A percentile compares a stretch with the other conserved stretches of the same genome.
phyloP scores from a whole-genome alignment of 2,797 vertebrate species.

The Alfaro cultratus region DNA sequence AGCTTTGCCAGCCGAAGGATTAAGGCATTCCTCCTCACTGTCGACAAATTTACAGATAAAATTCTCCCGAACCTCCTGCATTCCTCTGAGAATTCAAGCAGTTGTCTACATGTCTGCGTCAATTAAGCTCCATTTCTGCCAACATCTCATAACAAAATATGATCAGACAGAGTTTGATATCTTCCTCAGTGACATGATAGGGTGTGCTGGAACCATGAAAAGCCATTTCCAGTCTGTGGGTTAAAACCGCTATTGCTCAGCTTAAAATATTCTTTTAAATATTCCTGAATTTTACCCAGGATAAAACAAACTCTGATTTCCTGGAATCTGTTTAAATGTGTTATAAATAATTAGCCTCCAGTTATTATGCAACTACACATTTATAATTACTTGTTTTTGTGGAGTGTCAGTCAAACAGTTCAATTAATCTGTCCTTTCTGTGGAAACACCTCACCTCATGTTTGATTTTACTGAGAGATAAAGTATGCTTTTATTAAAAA shows the following conservation, averaged over 20 bases:
- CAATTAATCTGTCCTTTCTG: not conserved
- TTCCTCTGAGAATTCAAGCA: constrained; percentile 19
- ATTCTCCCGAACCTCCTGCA: constrained; percentile 35
- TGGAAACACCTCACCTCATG: not conserved
- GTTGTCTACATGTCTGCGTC: constrained; percentile 3
- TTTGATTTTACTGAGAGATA: not conserved
- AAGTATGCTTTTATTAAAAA: not conserved
- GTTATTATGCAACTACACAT: not conserved
- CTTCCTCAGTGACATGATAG: constrained; percentile 10
- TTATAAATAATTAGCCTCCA: not conserved
- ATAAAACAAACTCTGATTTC: not conserved
- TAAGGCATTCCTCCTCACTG: constrained; percentile 25
- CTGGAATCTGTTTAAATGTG: not conserved
- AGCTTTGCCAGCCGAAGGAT: constrained; percentile 46
- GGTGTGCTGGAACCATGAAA: not conserved
- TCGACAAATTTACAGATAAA: constrained; percentile 46
- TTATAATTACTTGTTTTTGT: not conserved
- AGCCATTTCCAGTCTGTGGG: not conserved
- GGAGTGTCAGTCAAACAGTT: not conserved
- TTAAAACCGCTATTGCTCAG: not conserved
- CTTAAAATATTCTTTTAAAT: not conserved
- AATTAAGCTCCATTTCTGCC: constrained; percentile 3
- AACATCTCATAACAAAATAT: not conserved
- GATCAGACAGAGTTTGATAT: constrained; percentile 8
- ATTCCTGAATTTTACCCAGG: not conserved